Base-by-base conservation (phyloP, 2,888 invertebrate genomes). In the Sminthurides aquaticus region DNA sequence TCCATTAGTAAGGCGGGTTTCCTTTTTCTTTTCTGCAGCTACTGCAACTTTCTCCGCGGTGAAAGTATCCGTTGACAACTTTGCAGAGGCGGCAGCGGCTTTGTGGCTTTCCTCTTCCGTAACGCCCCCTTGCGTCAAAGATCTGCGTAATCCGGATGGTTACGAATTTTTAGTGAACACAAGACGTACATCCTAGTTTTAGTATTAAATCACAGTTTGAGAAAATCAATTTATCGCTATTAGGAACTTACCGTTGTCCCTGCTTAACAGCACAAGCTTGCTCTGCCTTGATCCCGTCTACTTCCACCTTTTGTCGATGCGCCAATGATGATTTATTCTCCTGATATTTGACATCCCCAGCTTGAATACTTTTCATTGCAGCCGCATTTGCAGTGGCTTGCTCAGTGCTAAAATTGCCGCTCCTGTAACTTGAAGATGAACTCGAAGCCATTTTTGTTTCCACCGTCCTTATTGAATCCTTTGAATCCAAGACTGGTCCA, bases 101-200 rank as follows among this genome's bases (percentile, higher is more conserved):
- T 89, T 90, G 78, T 90, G 89, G 74, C 87, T 88, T 78, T 91
- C 90, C 78, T 91, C 89, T 75, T 91, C 90, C 62, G 88, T 86
- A 62, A 91, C 82, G 78, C 92, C 92, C 64, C 89, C 90, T 62
- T 90, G 85, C 79, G 89, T 90, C 72, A 93, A 79, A 61, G 88
- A 88, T 76, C 89, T 85, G 29, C 34, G 2, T 8, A 57, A 55
- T n/a, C n/a, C n/a, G n/a, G n/a, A n/a, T n/a, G n/a, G n/a, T n/a
- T n/a, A n/a, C n/a, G 25, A 55, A 20, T 26, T 15, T 26, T n/a
- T n/a, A n/a, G n/a, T n/a, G n/a, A n/a, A n/a, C n/a, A n/a, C n/a
- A n/a, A n/a, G n/a, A n/a, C n/a, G n/a, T n/a, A n/a, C n/a, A n/a
- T n/a, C n/a, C n/a, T 43, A 43, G 18, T 43, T 43, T 43, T 43